phyloP scores from a whole-genome alignment of 2,797 vertebrate species.

The Crocidura indochinensis region DNA sequence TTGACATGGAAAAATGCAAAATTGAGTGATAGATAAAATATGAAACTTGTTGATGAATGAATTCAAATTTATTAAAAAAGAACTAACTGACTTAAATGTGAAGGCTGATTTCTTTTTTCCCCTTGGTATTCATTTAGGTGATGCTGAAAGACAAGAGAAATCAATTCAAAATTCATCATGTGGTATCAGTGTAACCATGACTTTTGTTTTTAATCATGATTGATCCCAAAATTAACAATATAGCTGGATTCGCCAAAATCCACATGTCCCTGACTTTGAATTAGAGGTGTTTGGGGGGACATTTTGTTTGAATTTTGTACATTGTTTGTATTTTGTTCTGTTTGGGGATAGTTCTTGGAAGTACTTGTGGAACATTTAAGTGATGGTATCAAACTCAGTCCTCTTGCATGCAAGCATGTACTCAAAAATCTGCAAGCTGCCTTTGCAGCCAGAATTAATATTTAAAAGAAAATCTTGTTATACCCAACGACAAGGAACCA shows the following conservation, averaged over 20 bases:
- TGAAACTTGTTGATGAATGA: constrained; percentile 90
- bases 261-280: not conserved
- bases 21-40: constrained; percentile 89
- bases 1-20: constrained; percentile 87
- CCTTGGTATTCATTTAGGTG: constrained; percentile 15
- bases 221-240: constrained; percentile 4
- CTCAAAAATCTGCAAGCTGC: no score
- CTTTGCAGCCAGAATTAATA: no score
- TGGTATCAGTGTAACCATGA: constrained; percentile 8
- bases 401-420: no score
- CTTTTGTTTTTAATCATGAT: not conserved
- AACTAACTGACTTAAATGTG: constrained; percentile 81
- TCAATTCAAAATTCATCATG: not conserved
- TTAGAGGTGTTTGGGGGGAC: not conserved
- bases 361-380: no score
- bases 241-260: not conserved
- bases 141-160: constrained; percentile 66
- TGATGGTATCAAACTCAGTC: no score
- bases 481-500: not conserved
- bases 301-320: no score
- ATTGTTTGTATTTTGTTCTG: no score
- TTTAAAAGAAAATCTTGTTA: constrained; percentile 46
- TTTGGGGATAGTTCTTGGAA: no score
- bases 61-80: constrained; percentile 91
- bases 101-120: constrained; percentile 75